phyloP scores from a whole-genome alignment of 2,888 invertebrate species.

The Lottia gigantea region DNA sequence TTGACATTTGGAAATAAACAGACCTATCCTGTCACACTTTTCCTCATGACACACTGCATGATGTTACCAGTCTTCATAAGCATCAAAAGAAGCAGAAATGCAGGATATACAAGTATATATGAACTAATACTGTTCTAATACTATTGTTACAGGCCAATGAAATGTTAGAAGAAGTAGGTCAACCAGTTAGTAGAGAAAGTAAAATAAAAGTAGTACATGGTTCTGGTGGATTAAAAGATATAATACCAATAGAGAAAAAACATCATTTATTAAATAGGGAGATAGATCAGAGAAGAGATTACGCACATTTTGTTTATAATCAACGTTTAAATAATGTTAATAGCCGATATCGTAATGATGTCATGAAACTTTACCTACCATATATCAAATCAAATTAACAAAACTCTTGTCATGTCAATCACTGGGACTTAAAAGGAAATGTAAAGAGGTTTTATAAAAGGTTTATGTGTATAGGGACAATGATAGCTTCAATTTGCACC shows the following conservation, averaged over 20 bases:
- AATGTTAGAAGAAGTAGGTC: conserved; percentile 43
- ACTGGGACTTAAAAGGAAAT: no score
- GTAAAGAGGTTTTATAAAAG: no score
- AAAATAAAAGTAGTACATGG: conserved; percentile 59
- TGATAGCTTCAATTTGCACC: no score
- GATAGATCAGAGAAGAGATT: conserved; percentile 57
- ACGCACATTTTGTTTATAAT: conserved; percentile 57
- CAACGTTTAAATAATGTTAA: conserved; percentile 52
- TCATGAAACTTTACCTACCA: conserved; percentile 57
- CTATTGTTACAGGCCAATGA: conserved; percentile 49
- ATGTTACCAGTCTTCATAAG: no score
- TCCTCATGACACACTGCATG: no score
- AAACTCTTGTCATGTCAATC: not conserved
- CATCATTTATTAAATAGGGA: conserved; percentile 39
- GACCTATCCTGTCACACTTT: no score
- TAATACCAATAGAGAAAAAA: conserved; percentile 47
- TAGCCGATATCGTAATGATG: conserved; percentile 45
- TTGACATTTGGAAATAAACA: no score
- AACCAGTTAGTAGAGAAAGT: conserved; percentile 39
- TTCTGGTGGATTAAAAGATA: conserved; percentile 40
- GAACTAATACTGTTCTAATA: no score
- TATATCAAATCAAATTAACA: conserved; percentile 39
- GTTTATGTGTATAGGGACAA: no score
- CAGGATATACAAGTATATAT: no score
- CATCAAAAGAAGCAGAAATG: no score